Evolutionary conservation across 2,797 vertebrate species (phyloP).

Genomic region (Eurystomus glaucurus): DNA sequence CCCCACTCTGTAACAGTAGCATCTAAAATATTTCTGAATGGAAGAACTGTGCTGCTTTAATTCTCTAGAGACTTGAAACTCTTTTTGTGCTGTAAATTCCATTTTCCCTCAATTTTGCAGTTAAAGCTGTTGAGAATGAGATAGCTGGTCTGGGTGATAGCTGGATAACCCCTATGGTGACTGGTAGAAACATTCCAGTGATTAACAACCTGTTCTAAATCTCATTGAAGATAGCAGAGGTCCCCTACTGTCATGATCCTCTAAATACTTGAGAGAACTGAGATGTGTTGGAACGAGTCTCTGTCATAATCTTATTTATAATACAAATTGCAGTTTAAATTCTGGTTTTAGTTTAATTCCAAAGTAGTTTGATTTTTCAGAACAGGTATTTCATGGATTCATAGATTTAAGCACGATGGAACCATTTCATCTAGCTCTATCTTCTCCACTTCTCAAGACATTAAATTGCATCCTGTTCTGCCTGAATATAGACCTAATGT

Average conservation of each 20-base stretch:
- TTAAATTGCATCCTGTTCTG: conserved; percentile 3
- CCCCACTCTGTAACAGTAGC: neutral
- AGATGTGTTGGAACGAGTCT: neutral
- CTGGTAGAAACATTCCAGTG: conserved; percentile 15
- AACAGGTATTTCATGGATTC: neutral
- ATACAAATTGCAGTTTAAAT: neutral
- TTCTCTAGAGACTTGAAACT: neutral
- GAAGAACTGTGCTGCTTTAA: neutral
- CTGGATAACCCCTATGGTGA: neutral
- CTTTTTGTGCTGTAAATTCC: neutral
- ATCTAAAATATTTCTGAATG: neutral
- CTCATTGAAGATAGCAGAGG: conserved; percentile 7
- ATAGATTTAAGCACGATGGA: neutral
- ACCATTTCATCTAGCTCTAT: neutral
- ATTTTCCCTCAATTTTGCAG: neutral
- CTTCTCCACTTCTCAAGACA: neutral
- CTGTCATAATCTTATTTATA: neutral
- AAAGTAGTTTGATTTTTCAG: neutral
- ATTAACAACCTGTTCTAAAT: conserved; percentile 15
- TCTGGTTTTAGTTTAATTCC: neutral
- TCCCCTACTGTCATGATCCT: neutral
- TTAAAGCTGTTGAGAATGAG: neutral
- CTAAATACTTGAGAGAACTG: neutral
- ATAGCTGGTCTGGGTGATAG: neutral
- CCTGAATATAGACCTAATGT: neutral